phyloP scores from a whole-genome alignment of 2,888 invertebrate genomes.

The Fragum fragum region DNA sequence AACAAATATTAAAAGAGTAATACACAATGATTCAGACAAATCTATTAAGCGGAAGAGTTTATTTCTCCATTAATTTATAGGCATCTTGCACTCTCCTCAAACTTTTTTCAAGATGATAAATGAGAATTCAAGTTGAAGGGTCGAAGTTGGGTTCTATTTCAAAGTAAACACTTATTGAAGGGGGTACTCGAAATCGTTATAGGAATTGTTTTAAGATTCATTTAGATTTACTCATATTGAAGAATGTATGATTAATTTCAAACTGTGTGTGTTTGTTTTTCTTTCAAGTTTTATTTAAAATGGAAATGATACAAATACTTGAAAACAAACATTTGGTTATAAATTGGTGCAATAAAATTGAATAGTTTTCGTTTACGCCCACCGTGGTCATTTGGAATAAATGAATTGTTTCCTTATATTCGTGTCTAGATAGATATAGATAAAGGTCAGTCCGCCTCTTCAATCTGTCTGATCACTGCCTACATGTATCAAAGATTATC shows the following conservation, averaged over 20 bases:
- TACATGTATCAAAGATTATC: too few species aligned
- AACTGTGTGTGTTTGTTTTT: not conserved
- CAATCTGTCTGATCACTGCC: too few species aligned
- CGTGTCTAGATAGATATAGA: too few species aligned
- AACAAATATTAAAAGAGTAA: too few species aligned
- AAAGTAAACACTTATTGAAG: not conserved
- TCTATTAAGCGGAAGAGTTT: too few species aligned
- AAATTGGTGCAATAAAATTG: not conserved
- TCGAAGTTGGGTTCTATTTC: not conserved
- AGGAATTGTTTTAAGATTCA: not conserved
- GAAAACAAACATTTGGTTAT: not conserved
- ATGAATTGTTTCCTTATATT: too few species aligned
- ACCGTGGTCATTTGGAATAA: too few species aligned
- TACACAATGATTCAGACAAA: too few species aligned
- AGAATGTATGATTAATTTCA: not conserved
- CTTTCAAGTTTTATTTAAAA: not conserved
- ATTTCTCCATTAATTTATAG: too few species aligned
- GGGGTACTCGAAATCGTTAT: not conserved
- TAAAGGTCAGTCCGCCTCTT: too few species aligned
- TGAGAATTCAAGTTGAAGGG: not conserved
- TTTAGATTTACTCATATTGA: not conserved
- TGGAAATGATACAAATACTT: not conserved
- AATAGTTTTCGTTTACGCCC: not conserved
- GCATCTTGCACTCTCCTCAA: too few species aligned
- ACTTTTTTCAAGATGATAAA: too few species aligned